Base-by-base conservation (phyloP, 30 jellyfish, hydroid and myxozoan genomes). In the Hydra vulgaris region DNA sequence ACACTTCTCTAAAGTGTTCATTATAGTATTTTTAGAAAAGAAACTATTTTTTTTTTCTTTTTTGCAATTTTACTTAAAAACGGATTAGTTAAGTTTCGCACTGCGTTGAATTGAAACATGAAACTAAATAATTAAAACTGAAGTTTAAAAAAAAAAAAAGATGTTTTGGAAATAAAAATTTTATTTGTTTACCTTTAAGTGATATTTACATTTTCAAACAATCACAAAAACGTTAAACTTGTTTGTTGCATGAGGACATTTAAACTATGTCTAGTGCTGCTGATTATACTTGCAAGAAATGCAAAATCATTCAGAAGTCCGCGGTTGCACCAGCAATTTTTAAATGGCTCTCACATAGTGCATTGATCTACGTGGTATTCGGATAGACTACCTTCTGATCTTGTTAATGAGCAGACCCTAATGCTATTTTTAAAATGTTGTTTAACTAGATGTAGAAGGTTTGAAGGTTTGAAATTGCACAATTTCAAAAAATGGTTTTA, bases 211-310 rank as follows among this genome's bases (percentile, higher is more conserved):
- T 23, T 8, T 73, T 26, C 8, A 73, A 73, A 26, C 81, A 73
- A 73, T 73, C 61, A 25, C 25, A 21, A 73, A 73, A 26, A 73
- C 20, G 72, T 8, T n/a, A 27, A 73, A 73, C 61, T 27, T 73
- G 22, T 73, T 73, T 73, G 81, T 73, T 20, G 81, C 54, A 26
- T 21, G 74, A 69, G 81, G 81, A 21, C 81, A 73, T 26, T 18
- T 23, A 23, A 73, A 73, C 61, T 22, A 73, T 73, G 81, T 73
- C 53, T 19, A 73, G 40, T 73, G 81, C 17, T 73, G 74, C 23
- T 1, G 81, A 18, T 21, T 73, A 25, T 73, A 73, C 61, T 20
- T 73, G 24, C 81, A 73, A 73, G 61, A 73, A 73, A 73, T 73
- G 61, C 25, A 25, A 27, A 20, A 73, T 27, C 20, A 1, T 23